Conservation (phyloP, 92 coral and sea anemone genomes). For the Phenganax subtilis region DNA sequence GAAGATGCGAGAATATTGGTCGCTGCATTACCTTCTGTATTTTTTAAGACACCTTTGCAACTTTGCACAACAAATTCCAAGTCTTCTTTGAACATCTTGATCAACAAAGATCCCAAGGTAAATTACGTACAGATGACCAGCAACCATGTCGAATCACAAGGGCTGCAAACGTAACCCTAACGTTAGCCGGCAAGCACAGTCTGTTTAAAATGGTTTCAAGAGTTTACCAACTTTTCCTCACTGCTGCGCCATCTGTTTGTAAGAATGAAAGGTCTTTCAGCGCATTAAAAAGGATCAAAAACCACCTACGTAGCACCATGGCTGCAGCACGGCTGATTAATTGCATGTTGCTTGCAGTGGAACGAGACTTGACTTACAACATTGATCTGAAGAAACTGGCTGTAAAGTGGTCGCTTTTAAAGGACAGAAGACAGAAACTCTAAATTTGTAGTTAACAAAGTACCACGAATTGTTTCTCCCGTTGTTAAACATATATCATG, state of each 20-base stretch:
- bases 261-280: conserved; percentile 33
- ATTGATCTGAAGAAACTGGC: conserved; percentile 7
- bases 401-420: not conserved
- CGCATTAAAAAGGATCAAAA: conserved; percentile 19
- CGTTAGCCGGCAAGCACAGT: conserved; percentile 16
- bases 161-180: conserved; percentile 8
- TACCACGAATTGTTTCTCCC: too few relatives aligned
- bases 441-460: too few relatives aligned
- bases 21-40: conserved; percentile 25
- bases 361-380: not conserved
- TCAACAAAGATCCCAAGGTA: not conserved
- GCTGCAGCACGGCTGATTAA: not conserved
- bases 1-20: conserved; percentile 23
- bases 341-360: not conserved
- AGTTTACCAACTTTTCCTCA: too few relatives aligned
- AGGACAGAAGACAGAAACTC: too few relatives aligned
- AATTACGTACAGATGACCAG: too few relatives aligned
- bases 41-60: conserved; percentile 25
- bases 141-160: conserved; percentile 16
- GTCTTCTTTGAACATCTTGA: conserved; percentile 21
- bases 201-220: not conserved
- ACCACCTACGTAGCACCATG: conserved; percentile 1
- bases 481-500: too few relatives aligned
- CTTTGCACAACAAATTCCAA: conserved; percentile 26
- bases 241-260: not conserved